Conservation (phyloP, 2,797 vertebrate genomes). For the Danio albolineatus region DNA sequence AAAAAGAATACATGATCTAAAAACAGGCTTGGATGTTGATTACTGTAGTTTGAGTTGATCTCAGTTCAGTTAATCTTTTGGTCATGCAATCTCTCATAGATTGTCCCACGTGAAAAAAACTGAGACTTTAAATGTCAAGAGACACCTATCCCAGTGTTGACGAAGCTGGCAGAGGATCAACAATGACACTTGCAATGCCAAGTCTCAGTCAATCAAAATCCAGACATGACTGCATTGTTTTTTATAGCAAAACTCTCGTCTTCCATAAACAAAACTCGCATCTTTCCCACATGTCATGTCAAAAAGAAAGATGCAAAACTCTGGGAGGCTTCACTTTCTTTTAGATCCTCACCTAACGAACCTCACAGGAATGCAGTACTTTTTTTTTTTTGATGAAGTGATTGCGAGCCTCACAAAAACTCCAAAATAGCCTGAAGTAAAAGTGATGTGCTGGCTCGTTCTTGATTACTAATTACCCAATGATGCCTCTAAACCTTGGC, state of each 20-base stretch:
- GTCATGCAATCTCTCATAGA: constrained; percentile 64
- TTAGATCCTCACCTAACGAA: not conserved
- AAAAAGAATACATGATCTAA: not conserved
- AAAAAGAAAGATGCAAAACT: not conserved
- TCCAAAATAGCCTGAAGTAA: constrained; percentile 13
- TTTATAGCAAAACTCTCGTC: constrained; percentile 34
- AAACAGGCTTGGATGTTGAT: not conserved
- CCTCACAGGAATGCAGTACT: not conserved
- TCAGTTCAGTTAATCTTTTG: constrained; percentile 13
- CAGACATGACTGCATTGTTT: constrained; percentile 37
- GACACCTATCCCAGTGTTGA: constrained; percentile 59
- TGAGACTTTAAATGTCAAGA: constrained; percentile 56
- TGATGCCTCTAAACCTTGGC: constrained; percentile 5
- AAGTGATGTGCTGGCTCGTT: constrained; percentile 2
- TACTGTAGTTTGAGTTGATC: constrained; percentile 5
- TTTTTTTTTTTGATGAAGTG: constrained; percentile 1
- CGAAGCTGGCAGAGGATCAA: constrained; percentile 58
- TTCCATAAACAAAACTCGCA: constrained; percentile 21
- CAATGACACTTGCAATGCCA: constrained; percentile 42
- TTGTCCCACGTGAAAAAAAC: constrained; percentile 43
- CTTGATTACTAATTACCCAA: constrained; percentile 35
- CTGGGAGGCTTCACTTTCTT: not conserved
- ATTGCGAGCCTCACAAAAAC: not conserved
- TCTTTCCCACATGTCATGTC: not conserved
- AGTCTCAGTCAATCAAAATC: constrained; percentile 55